Evolutionary conservation across 2,888 invertebrate species (phyloP).

Genomic region (Lamellibrachia columna): DNA sequence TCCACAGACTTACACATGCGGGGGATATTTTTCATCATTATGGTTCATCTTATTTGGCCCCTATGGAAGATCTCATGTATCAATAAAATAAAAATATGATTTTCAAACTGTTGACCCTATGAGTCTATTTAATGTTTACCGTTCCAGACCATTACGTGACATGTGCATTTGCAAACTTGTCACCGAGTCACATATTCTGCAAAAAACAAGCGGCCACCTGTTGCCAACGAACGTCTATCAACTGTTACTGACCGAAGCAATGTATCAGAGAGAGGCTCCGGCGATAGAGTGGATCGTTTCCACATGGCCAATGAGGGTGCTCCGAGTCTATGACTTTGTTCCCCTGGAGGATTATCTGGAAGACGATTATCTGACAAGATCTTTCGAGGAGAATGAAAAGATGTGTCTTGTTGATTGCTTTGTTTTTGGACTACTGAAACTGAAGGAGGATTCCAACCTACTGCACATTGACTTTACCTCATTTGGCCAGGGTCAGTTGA

Average conservation of each 20-base stretch:
- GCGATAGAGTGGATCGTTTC: conserved; percentile 54
- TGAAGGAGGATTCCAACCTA: conserved; percentile 48
- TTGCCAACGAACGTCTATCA: conserved; percentile 55
- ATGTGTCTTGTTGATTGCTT: conserved; percentile 51
- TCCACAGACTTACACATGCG: too few species aligned
- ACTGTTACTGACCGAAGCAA: conserved; percentile 52
- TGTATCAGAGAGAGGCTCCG: conserved; percentile 52
- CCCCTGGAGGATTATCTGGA: conserved; percentile 52
- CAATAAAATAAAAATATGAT: too few species aligned
- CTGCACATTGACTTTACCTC: conserved; percentile 51
- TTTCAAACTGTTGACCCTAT: neutral
- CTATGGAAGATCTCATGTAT: too few species aligned
- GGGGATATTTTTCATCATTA: too few species aligned
- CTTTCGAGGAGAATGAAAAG: conserved; percentile 47
- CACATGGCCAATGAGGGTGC: conserved; percentile 51
- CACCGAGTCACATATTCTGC: conserved; percentile 41
- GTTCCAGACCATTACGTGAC: conserved; percentile 47
- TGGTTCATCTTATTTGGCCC: too few species aligned
- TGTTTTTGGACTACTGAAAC: conserved; percentile 54
- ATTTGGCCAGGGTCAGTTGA: conserved; percentile 53
- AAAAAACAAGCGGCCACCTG: conserved; percentile 39
- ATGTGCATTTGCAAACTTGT: conserved; percentile 51
- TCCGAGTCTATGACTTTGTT: conserved; percentile 50
- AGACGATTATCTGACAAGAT: conserved; percentile 50
- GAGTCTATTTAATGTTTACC: conserved; percentile 20